Evolutionary conservation across 2,888 invertebrate species (phyloP).

Genomic region (Euspilapteryx auroguttella): DNA sequence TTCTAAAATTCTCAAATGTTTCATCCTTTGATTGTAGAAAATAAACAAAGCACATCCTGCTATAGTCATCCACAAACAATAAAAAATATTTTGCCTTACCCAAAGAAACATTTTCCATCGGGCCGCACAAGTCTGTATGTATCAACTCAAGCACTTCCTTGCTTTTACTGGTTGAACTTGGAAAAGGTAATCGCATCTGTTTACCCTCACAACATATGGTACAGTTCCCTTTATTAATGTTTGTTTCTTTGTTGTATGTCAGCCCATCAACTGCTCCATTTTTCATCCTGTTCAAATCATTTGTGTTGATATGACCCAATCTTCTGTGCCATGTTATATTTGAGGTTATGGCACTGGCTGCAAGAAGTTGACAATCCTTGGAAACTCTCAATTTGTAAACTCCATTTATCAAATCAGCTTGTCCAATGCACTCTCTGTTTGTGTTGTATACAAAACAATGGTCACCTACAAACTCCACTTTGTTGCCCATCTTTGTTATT

Average conservation of each 20-base stretch:
- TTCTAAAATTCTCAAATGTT: constrained; percentile 2
- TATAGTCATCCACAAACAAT: constrained; percentile 5
- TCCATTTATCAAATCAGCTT: not conserved
- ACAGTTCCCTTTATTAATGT: not conserved
- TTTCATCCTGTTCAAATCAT: constrained; percentile 1
- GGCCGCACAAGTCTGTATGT: constrained; percentile 11
- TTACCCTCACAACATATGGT: constrained; percentile 1
- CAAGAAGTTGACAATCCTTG: not conserved
- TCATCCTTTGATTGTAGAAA: constrained; percentile 2
- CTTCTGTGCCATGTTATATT: not conserved
- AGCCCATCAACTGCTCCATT: not conserved
- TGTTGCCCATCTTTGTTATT: not conserved
- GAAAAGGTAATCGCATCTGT: not conserved
- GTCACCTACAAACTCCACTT: not conserved
- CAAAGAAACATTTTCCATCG: constrained; percentile 7
- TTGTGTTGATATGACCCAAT: not conserved
- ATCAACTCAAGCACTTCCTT: constrained; percentile 3
- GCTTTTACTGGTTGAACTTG: not conserved
- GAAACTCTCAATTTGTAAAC: not conserved
- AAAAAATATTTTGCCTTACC: constrained; percentile 4
- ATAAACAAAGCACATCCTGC: constrained; percentile 4
- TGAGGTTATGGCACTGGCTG: not conserved
- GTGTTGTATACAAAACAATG: not conserved
- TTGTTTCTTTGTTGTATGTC: not conserved
- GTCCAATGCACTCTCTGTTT: not conserved